Conservation (phyloP, 1,140 invertebrate species). For the Epicauta chinensis region DNA sequence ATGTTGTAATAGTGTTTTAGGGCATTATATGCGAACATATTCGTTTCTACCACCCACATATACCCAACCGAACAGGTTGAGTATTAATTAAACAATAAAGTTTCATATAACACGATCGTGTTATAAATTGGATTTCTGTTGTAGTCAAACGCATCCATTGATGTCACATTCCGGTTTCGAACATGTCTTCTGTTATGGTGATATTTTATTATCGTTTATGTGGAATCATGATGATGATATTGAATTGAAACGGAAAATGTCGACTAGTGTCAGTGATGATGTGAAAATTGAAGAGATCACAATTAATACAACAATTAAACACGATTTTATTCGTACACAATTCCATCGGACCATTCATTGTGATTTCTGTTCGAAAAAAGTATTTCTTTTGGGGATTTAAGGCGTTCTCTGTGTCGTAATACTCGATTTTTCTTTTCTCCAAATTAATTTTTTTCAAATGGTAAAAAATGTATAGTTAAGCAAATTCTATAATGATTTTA, state of each 20-base stretch:
- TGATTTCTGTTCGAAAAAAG: conserved; percentile 89
- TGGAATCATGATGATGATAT: conserved; percentile 51
- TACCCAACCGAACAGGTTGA: conserved; percentile 48
- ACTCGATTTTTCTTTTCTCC: no score
- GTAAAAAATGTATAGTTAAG: no score
- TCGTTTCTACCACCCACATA: conserved; percentile 58
- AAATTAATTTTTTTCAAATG: no score
- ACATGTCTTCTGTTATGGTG: conserved; percentile 82
- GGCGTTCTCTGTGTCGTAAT: background rate
- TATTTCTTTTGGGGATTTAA: conserved; percentile 34
- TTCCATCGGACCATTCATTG: conserved; percentile 83
- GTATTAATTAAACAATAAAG: background rate
- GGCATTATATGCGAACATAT: conserved; percentile 70
- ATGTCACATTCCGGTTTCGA: conserved; percentile 80
- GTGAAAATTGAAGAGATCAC: conserved; percentile 28
- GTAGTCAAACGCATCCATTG: conserved; percentile 58
- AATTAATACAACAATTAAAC: conserved; percentile 40
- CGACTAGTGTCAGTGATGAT: conserved; percentile 27
- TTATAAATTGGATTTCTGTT: conserved; percentile 29
- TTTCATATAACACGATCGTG: no score
- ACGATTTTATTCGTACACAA: conserved; percentile 79
- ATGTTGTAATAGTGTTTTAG: conserved; percentile 72
- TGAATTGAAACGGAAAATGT: conserved; percentile 36
- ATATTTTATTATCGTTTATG: conserved; percentile 77
- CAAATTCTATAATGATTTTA: no score